Base-by-base conservation (phyloP, 2,113 vertebrate species). In the Actenoides hombroni region DNA sequence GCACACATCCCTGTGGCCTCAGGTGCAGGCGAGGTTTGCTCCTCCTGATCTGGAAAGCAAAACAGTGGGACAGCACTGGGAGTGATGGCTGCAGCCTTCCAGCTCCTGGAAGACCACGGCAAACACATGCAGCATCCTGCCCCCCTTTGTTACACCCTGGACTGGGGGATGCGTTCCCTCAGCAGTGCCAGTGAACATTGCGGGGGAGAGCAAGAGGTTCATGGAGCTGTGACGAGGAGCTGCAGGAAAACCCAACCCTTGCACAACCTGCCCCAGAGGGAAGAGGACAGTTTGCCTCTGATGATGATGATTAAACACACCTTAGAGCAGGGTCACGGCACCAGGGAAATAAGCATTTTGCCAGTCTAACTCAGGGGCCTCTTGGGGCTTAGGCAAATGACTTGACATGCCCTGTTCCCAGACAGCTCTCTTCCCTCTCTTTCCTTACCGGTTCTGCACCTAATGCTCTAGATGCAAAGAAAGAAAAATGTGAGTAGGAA, bases 81-180 rank as follows among this genome's bases (percentile, higher is more conserved):
- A 57, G 9, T 2, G 2, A 69, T 40, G 56, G 26, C 42, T 63
- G 21, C 83, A 85, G 53, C 15, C 5, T 28, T 76, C 31, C 65
- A 16, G 56, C 40, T 70, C 40, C 56, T 76, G 60, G 10, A 40
- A 9, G 49, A 31, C 28, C 29, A 3, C 0, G 11, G 20, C 10
- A 59, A 71, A 60, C 24, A 17, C 10, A 7, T 1, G 7, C 28
- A 37, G 19, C 37, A 44, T 35, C 64, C 42, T 73, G 44, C 20
- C 14, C 26, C 2, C 28, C n/a, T 21, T 49, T 3, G 0, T 54
- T 37, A n/a, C 26, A n/a, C 13, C 2, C 1, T 7, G n/a, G 29
- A 29, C 15, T 5, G 56, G 14, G n/a, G 51, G 5, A 31, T 35
- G 61, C 2, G 8, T 19, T n/a, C 40, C 48, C 51, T 67, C 5